Percentiles rank a stretch among this genome's conserved stretches.
Conservation (phyloP, 2,888 invertebrate genomes). For the Aplocera efformata region DNA sequence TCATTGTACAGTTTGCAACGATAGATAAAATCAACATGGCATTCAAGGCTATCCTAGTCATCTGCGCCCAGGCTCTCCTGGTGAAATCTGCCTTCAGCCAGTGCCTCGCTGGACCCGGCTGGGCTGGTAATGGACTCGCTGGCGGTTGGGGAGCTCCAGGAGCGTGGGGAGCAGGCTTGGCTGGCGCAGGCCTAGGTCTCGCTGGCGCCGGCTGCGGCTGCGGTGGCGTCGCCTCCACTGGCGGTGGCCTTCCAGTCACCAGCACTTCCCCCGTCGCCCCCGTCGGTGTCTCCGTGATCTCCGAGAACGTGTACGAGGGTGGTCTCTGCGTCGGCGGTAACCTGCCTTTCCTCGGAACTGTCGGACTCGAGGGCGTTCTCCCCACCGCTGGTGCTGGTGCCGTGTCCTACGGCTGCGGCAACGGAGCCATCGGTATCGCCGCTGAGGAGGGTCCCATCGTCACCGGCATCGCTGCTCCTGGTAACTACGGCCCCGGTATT, state of each 20-base stretch:
- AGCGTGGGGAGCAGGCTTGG: background rate
- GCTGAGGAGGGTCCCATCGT: constrained; percentile 22
- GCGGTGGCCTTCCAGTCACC: constrained; percentile 27
- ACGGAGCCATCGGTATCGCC: constrained; percentile 29
- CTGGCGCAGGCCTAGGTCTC: constrained; percentile 2
- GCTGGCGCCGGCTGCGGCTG: constrained; percentile 30
- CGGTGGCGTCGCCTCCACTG: constrained; percentile 28
- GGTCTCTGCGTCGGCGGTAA: constrained; percentile 23
- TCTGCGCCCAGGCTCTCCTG: constrained; percentile 33
- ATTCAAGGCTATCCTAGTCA: constrained; percentile 28
- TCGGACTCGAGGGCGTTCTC: constrained; percentile 23
- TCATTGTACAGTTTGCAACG: too few relatives aligned
- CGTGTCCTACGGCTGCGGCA: constrained; percentile 29
- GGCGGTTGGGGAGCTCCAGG: constrained; percentile 11
- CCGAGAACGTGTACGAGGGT: constrained; percentile 31
- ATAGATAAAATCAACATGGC: constrained; percentile 30
- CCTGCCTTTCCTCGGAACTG: constrained; percentile 28
- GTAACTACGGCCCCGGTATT: constrained; percentile 7
- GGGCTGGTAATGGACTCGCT: constrained; percentile 4
- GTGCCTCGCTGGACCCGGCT: constrained; percentile 18
- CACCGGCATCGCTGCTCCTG: constrained; percentile 18
- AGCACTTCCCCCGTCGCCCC: constrained; percentile 29
- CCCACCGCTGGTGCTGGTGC: constrained; percentile 26
- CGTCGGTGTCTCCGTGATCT: constrained; percentile 23
- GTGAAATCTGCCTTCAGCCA: constrained; percentile 21